Evolutionary conservation across 1,140 invertebrate species (phyloP), one percentile per base, ranked within the genome.

Genomic region (Phthorimaea operculella): DNA sequence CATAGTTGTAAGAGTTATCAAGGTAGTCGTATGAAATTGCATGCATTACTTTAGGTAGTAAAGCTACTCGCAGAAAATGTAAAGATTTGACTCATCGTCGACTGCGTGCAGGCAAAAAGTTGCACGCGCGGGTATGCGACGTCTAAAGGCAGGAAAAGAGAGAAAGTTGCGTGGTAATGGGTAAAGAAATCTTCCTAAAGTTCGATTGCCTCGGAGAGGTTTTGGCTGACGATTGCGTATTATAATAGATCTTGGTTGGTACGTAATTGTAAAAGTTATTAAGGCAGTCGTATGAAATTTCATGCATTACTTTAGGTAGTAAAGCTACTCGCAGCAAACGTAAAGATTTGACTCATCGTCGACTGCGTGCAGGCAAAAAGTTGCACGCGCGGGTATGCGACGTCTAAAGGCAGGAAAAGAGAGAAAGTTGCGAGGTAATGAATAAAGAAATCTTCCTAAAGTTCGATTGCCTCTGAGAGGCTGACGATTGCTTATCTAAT

Each of bases 371-470:
- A 16, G 4, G 21, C 63, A 79, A 76, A 79, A 79, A 79, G 48
- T 54, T 68, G 68, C 76, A 74, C 72, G 74, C 68, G 76, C 71
- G 66, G 59, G 67, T 65, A 77, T 77, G 67, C 54, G 34, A 33
- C 44, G 28, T 12, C 2, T 28, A 28, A n/a, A n/a, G n/a, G 42
- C 42, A 34, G 6, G 6, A 6, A 11, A 6, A n/a, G 36, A 11
- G 44, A 15, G 44, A 15, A 14, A 14, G 9, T 17, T 8, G 16
- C 15, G 9, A 8, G 12, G 16, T 4, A 16, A 15, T 11, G 44
- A 5, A 47, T 47, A 9, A 28, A n/a, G n/a, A 39, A 12, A 5
- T 39, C 4, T 39, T 3, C 10, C 10, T 39, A 39, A 3, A n/a
- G 10, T 39, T n/a, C 10, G 10, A n/a, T 39, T 39, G 36, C 36